Evolutionary conservation across 1,140 invertebrate genomes (phyloP).

Genomic region (Alviniconcha marisindica): DNA sequence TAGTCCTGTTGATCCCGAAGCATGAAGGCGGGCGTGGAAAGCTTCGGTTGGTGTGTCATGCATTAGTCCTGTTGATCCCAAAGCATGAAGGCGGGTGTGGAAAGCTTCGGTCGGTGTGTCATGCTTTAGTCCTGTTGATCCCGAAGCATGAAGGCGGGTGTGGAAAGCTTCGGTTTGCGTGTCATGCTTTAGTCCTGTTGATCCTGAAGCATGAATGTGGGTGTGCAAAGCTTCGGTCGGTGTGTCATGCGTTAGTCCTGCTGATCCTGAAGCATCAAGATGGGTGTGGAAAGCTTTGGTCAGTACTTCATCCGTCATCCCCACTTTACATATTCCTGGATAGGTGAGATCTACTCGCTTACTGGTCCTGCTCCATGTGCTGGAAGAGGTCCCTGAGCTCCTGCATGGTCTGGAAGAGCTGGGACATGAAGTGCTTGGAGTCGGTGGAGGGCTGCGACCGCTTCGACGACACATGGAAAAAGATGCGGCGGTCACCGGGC

Average conservation of each 20-base stretch:
- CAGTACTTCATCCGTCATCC: background rate
- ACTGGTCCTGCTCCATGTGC: slow-evolving; percentile 67
- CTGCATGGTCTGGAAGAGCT: slow-evolving; percentile 74
- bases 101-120: no score
- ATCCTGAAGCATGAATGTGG: no score
- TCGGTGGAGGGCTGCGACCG: slow-evolving; percentile 74
- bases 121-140: no score
- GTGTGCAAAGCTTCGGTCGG: no score
- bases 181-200: no score
- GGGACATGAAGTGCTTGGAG: slow-evolving; percentile 74
- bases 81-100: no score
- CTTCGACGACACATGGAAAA: slow-evolving; percentile 79
- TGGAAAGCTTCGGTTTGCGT: no score
- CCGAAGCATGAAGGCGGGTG: no score
- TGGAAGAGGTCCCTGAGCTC: slow-evolving; percentile 75
- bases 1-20: no score
- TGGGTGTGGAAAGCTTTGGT: background rate
- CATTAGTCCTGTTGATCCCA: no score
- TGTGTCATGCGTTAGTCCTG: background rate
- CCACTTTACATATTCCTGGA: background rate
- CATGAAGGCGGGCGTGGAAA: background rate
- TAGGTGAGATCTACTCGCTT: background rate
- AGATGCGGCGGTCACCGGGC: slow-evolving; percentile 77
- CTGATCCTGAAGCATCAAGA: background rate
- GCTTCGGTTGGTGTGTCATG: background rate